A percentile compares a stretch with the other conserved stretches of the same genome.
phyloP scores from a whole-genome alignment of 2,113 vertebrate species.

The Tetrax tetrax region DNA sequence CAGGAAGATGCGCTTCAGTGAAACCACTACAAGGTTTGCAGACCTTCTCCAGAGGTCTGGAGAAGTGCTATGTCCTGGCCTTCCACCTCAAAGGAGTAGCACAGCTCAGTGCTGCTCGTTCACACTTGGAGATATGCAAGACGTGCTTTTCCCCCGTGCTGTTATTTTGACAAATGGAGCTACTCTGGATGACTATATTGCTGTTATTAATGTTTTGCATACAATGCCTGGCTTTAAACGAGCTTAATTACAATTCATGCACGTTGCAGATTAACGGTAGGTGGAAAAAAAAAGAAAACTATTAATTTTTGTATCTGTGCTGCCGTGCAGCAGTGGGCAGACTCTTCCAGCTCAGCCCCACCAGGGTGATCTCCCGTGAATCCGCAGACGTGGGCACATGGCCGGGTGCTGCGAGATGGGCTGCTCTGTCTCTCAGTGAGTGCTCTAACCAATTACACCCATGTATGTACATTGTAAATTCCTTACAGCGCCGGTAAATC shows the following conservation, averaged over 20 bases:
- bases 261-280: not conserved
- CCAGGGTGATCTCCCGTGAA: not conserved
- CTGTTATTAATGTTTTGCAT: conserved; percentile 26
- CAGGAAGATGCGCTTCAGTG: not conserved
- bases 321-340: not conserved
- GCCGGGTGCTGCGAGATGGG: not conserved
- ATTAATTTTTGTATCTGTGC: not conserved
- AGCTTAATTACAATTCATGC: not conserved
- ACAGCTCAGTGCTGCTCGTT: not conserved
- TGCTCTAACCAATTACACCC: not conserved
- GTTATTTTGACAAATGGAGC: conserved; percentile 18
- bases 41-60: not conserved
- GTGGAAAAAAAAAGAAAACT: not conserved
- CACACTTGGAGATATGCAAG: fast-evolving
- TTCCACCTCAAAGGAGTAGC: not conserved
- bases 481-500: conserved; percentile 2
- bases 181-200: not conserved
- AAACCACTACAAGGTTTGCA: not conserved
- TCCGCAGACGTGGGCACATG: fast-evolving
- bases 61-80: not conserved
- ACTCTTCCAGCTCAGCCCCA: not conserved
- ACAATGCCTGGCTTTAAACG: not conserved
- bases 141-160: not conserved
- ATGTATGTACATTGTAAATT: not conserved
- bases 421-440: not conserved